Percentiles rank a stretch among this genome's conserved stretches.
Conservation (phyloP, 2,797 vertebrate species). For the Galago senegalensis region DNA sequence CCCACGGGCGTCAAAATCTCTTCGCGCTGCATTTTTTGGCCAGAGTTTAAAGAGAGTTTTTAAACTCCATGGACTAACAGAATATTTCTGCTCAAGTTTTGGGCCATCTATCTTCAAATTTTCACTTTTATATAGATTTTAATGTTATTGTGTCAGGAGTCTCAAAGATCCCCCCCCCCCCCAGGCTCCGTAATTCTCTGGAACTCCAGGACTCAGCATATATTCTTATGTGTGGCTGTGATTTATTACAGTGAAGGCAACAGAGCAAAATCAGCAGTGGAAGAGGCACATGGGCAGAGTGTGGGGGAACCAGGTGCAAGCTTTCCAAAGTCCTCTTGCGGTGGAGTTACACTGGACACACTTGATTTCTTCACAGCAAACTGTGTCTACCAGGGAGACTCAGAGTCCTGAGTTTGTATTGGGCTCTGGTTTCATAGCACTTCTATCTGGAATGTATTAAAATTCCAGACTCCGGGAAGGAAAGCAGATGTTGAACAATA, state of each 20-base stretch:
- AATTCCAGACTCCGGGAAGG: neutral
- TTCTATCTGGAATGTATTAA: neutral
- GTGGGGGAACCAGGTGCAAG: rapidly evolving
- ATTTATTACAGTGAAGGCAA: neutral
- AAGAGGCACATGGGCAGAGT: rapidly evolving
- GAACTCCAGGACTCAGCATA: neutral
- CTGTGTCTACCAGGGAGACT: rapidly evolving
- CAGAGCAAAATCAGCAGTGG: neutral
- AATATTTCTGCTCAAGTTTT: slow-evolving; percentile 54
- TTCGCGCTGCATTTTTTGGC: slow-evolving; percentile 35
- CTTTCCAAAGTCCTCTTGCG: neutral
- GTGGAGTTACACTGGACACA: rapidly evolving
- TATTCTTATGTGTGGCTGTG: rapidly evolving
- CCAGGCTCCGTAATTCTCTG: neutral
- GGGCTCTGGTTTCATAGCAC: neutral
- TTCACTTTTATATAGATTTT: neutral
- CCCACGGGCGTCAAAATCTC: neutral
- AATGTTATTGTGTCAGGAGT: neutral
- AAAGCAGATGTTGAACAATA: neutral
- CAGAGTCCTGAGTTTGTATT: neutral
- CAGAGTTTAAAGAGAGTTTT: neutral
- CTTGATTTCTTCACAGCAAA: neutral
- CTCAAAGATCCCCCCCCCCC: rapidly evolving
- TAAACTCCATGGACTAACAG: slow-evolving; percentile 39
- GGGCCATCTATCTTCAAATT: slow-evolving; percentile 62